Evolutionary conservation across 2,888 invertebrate species (phyloP), one percentile per base, ranked within the genome.

Genomic region (Herminia tarsipennalis): DNA sequence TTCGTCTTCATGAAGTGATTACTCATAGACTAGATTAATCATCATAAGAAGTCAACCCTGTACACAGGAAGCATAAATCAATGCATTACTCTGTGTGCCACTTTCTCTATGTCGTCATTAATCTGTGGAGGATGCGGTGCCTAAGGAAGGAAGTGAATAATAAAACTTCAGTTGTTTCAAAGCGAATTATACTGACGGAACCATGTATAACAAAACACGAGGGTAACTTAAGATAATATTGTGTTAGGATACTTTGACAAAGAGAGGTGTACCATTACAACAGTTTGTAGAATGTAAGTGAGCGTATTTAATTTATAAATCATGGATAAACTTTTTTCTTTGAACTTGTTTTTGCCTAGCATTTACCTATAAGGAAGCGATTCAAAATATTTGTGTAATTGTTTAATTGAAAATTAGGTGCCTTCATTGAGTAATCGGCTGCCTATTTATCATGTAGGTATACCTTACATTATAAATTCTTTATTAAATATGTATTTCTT

Each of bases 101-200:
- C n/a, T n/a, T n/a, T n/a, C n/a, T n/a, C n/a, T n/a, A n/a, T n/a
- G 10, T 6, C 13, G 6, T 12, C 49, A 49, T 44, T 36, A 42
- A 35, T 41, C 9, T 27, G 9, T 6, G n/a, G 17, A 4, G 10
- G 14, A 5, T 28, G 8, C 12, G 6, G 5, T 22, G 17, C 30
- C 20, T 21, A 42, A 56, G 56, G 39, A 54, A 61, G 57, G 49
- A 57, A 58, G 42, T 65, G 51, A 59, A 61, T 62, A 66, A 64
- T 70, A 65, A 65, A 70, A 63, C 47, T 69, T 63, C 43, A 57
- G 59, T 57, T 58, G 63, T 66, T 66, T 59, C 50, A 60, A 56
- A 63, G 56, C 42, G 48, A 59, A 69, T 61, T 65, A 60, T 60
- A 55, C 29, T 36, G 18, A 29, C 29, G 43, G 35, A 48, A 42